These are phyloP conservation scores for Axinella damicornis DNA, from an alignment of 37 sponge, comb jelly and placozoan species.

Conservation along the genomic window DNA sequence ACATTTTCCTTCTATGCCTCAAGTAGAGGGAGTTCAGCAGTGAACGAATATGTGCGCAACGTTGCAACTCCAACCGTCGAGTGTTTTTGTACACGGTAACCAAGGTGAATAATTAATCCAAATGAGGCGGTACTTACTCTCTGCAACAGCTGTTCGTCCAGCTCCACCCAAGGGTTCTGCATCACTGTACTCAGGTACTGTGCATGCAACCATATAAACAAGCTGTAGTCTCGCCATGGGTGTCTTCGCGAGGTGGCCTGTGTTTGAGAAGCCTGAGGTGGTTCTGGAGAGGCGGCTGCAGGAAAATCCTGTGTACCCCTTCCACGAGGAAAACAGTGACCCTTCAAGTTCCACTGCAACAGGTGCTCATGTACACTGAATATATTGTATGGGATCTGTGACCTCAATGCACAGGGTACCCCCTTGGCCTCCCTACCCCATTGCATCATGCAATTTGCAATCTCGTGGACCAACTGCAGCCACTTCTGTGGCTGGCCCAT, in stretches of 20 bases:
- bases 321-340: not conserved
- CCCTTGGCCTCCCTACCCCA: no score
- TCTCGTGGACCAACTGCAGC: no score
- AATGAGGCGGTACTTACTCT: not conserved
- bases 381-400: no score
- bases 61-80: no score
- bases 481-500: no score
- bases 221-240: not conserved
- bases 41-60: no score
- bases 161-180: not conserved
- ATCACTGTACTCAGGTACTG: no score
- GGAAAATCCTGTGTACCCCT: slow-evolving; percentile 58
- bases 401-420: no score
- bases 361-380: no score
- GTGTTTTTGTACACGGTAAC: slow-evolving; percentile 8
- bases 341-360: no score
- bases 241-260: not conserved
- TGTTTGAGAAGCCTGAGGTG: slow-evolving; percentile 37
- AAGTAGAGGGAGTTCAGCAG: no score
- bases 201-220: not conserved
- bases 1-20: slow-evolving; percentile 52
- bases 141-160: not conserved
- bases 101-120: slow-evolving; percentile 9
- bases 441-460: no score
- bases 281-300: slow-evolving; percentile 29